Base-by-base conservation (phyloP, 2,113 vertebrate genomes). In the Microcebus tavaratra region DNA sequence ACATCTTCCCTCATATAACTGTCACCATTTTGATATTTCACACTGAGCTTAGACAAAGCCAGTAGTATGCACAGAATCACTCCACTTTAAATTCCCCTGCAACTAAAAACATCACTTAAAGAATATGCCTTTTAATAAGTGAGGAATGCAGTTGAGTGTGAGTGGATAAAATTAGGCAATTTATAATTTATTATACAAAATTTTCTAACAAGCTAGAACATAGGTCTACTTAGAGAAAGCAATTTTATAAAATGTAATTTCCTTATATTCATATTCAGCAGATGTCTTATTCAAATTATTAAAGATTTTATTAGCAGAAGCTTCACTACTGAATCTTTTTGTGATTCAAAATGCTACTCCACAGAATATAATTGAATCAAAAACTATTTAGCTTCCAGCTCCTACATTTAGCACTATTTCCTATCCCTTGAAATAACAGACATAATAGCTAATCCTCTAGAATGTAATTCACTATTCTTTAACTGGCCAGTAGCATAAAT, bases 191-290 rank as follows among this genome's bases (percentile, higher is more conserved):
- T 31, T 97, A 92, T 72, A 94, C 31, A 93, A 72, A 93, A 75
- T 83, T 90, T 94, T 88, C 84, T 96, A 79, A 59, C 25, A 89
- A 96, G 10, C 14, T 89, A 96, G 45, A 92, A 70, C 68, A 94
- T 10, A 93, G 61, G 8, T 13, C 88, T 95, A 34, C 42, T 96
- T 83, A 93, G 27, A 82, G 88, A 83, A 94, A 97, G 55, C 63
- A 94, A 97, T 94, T 94, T 94, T 85, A 89, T 81, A 95, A 94
- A 95, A 96, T 73, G 17, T 83, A 91, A 96, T 91, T 97, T 96
- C 87, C 90, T 97, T 88, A 95, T 63, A 97, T 65, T 96, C 80
- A 83, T 17, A 85, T 3, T 76, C 29, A 97, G 42, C 25, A 93
- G 42, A 96, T 86, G 53, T 31, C 86, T 96, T 63, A 92, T 48